Conservation (phyloP, 2,888 invertebrate species). For the Euplexia lucipara region DNA sequence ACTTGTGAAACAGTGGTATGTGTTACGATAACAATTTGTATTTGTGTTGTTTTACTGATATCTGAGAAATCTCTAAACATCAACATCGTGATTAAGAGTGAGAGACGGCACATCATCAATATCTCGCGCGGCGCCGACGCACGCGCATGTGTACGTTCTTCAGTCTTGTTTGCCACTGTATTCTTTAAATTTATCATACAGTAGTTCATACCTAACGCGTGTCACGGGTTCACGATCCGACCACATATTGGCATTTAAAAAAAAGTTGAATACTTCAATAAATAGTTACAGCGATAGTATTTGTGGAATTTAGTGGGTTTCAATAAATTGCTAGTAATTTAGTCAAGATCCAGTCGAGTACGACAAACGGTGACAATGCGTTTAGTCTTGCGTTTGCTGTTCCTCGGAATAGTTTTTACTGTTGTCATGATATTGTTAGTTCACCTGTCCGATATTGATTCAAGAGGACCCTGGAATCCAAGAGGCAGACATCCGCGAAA, state of each 20-base stretch:
- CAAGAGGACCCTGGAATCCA: conserved; percentile 51
- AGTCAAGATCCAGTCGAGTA: conserved; percentile 2
- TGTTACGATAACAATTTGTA: conserved; percentile 50
- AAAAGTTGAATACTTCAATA: neutral
- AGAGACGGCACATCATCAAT: conserved; percentile 51
- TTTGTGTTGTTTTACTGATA: conserved; percentile 38
- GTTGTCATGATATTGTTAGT: conserved; percentile 70
- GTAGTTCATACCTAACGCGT: conserved; percentile 15
- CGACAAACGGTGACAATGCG: conserved; percentile 69
- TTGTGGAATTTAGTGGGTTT: conserved; percentile 1
- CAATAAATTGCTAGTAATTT: neutral
- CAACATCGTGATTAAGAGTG: conserved; percentile 54
- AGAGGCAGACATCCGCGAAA: conserved; percentile 49
- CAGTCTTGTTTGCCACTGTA: conserved; percentile 13
- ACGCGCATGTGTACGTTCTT: conserved; percentile 50
- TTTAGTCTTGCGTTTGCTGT: conserved; percentile 68
- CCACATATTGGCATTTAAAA: neutral
- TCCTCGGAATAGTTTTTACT: conserved; percentile 66
- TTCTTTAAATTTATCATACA: conserved; percentile 28
- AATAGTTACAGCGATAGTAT: neutral
- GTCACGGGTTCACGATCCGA: conserved; percentile 5
- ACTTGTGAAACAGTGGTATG: conserved; percentile 33
- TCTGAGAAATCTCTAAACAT: conserved; percentile 58
- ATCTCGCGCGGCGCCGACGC: conserved; percentile 48
- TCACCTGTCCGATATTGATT: conserved; percentile 64